Percentiles rank a stretch among this genome's conserved stretches.
These are phyloP conservation scores for Trichogramma evanescens DNA, from an alignment of 2,888 invertebrate genomes.

Conservation along the genomic window DNA sequence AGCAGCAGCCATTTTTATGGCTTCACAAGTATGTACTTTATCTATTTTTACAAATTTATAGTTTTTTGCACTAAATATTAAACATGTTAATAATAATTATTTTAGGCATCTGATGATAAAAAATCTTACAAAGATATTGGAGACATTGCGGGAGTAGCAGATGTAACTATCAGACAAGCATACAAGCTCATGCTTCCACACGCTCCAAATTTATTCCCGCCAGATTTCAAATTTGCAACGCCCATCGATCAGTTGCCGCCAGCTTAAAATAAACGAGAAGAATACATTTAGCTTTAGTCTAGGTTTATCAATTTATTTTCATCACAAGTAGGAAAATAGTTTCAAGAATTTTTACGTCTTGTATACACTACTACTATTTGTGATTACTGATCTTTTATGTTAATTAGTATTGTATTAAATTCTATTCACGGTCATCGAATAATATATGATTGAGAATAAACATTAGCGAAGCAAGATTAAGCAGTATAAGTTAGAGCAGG, in stretches of 20 bases:
- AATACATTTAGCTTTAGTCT: neutral
- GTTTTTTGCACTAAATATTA: slow-evolving; percentile 5
- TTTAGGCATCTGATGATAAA: slow-evolving; percentile 83
- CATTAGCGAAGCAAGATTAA: too few relatives aligned
- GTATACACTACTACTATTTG: too few relatives aligned
- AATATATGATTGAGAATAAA: too few relatives aligned
- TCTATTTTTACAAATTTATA: neutral
- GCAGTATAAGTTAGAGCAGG: too few relatives aligned
- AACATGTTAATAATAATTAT: neutral
- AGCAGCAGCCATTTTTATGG: slow-evolving; percentile 99
- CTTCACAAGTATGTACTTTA: slow-evolving; percentile 67
- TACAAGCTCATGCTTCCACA: slow-evolving; percentile 96
- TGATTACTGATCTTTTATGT: too few relatives aligned
- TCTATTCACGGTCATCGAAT: too few relatives aligned
- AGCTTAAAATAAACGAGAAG: slow-evolving; percentile 52
- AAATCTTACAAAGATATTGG: slow-evolving; percentile 96
- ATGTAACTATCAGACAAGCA: slow-evolving; percentile 94
- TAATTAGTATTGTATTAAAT: too few relatives aligned
- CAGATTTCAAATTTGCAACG: slow-evolving; percentile 91
- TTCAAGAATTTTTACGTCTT: too few relatives aligned
- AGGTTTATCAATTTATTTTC: neutral
- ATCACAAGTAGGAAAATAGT: neutral
- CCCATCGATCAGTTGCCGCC: slow-evolving; percentile 91
- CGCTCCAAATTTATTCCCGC: slow-evolving; percentile 87
- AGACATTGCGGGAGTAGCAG: slow-evolving; percentile 96